Base-by-base conservation (phyloP, 2,113 vertebrate genomes). In the Dipodomys stephensi region DNA sequence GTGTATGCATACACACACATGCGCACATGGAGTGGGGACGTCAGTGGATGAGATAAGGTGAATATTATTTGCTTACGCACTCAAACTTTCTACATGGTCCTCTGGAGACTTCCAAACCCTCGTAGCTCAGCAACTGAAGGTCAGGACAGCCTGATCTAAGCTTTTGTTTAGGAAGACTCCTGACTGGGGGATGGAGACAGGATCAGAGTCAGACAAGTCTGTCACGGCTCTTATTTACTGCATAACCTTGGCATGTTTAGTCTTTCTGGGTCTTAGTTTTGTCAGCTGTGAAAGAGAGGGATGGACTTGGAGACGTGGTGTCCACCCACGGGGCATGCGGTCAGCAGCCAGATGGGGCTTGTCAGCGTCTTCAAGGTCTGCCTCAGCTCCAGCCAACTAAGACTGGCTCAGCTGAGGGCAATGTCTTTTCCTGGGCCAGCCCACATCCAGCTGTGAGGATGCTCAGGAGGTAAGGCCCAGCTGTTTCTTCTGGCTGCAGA, bases 161-260 rank as follows among this genome's bases (percentile, higher is more conserved):
- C 89, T 87, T 94, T 79, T 94, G 87, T 96, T 93, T 81, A 88
- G 81, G 82, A 95, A 91, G 95, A 94, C 28, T 13, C 23, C 6
- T 53, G 68, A 2, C 49, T 67, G 28, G 22, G 18, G 64, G 30
- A 46, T 23, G 30, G 65, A 83, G 30, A 73, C 13, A 72, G 12
- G 73, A 86, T 95, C 92, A 92, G 91, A 96, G n/a, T 39, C 32
- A 23, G 68, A 68, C 62, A 69, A 39, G 83, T 87, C 82, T 74
- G 39, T 25, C 68, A 53, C 25, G 39, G 72, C 57, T 19, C n/a
- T 83, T 87, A 64, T 69, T 85, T 88, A 71, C 46, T 22, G 57
- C 18, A 2, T 89, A 44, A 79, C 87, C 87, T 84, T 92, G 83
- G 72, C 19, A 4, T 67, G 12, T 64, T 92, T 90, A 88, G 89